A percentile compares a stretch with the other conserved stretches of the same genome.
phyloP scores from a whole-genome alignment of 2,113 vertebrate species.

The Silurus meridionalis region DNA sequence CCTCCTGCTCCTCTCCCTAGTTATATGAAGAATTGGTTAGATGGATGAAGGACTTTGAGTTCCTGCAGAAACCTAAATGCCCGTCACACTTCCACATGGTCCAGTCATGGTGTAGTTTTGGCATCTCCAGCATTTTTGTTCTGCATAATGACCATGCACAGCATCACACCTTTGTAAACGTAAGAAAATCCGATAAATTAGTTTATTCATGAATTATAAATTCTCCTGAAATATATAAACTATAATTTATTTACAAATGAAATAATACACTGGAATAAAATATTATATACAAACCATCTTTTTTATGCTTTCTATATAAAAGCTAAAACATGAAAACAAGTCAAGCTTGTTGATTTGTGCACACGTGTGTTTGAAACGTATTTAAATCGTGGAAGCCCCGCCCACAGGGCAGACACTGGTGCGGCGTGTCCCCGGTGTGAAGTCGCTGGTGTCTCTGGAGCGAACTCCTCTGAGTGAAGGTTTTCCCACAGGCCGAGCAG shows the following conservation, averaged over 20 bases:
- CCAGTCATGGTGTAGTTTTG: too few species aligned
- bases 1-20: background rate
- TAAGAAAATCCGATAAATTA: background rate
- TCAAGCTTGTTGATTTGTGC: background rate
- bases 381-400: background rate
- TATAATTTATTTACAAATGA: background rate
- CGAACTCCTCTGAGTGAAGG: background rate
- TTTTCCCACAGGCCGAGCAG: background rate
- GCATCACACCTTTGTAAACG: background rate
- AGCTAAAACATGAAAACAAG: background rate
- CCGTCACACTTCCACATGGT: background rate
- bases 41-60: too few species aligned
- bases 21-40: background rate
- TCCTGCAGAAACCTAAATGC: background rate
- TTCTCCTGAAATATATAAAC: background rate
- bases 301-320: background rate
- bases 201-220: background rate
- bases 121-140: background rate
- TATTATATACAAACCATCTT: background rate
- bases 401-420: background rate
- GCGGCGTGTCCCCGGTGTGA: background rate
- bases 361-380: background rate
- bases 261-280: background rate
- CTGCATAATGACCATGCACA: background rate
- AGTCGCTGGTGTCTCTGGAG: conserved; percentile 1